Conservation (phyloP, 2,888 invertebrate genomes). For the Bibio marci region DNA sequence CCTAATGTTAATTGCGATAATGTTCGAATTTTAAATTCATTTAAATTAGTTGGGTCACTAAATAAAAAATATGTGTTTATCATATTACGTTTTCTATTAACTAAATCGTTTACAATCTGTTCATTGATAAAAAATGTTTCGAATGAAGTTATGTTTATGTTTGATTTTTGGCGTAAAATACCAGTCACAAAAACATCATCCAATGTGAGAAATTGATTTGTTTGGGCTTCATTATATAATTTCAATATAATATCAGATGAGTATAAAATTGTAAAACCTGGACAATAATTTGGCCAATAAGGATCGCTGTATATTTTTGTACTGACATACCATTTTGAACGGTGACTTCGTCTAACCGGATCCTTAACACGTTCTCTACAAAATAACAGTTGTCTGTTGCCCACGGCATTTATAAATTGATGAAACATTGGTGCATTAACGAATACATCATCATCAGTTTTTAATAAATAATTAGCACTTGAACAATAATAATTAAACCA, state of each 20-base stretch:
- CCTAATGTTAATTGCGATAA: too few species aligned
- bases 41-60: too few species aligned
- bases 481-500: conserved; percentile 57
- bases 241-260: conserved; percentile 41
- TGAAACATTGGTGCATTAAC: too few species aligned
- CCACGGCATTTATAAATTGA: conserved; percentile 36
- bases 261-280: conserved; percentile 52
- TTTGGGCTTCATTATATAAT: conserved; percentile 40
- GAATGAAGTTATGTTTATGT: too few species aligned
- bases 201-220: conserved; percentile 58
- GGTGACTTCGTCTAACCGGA: conserved; percentile 39
- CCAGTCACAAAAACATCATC: conserved; percentile 70
- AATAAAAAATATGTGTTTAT: too few species aligned
- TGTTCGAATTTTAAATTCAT: too few species aligned
- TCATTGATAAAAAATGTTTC: too few species aligned
- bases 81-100: too few species aligned
- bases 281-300: conserved; percentile 58
- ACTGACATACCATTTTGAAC: conserved; percentile 63
- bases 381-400: conserved; percentile 35
- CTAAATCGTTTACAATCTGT: too few species aligned
- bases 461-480: conserved; percentile 46
- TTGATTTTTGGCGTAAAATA: too few species aligned
- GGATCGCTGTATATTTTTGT: conserved; percentile 41
- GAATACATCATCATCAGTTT: conserved; percentile 63
- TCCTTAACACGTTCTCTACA: conserved; percentile 36